phyloP scores from a whole-genome alignment of 2,797 vertebrate genomes.

The Hapalemur alaotrensis region DNA sequence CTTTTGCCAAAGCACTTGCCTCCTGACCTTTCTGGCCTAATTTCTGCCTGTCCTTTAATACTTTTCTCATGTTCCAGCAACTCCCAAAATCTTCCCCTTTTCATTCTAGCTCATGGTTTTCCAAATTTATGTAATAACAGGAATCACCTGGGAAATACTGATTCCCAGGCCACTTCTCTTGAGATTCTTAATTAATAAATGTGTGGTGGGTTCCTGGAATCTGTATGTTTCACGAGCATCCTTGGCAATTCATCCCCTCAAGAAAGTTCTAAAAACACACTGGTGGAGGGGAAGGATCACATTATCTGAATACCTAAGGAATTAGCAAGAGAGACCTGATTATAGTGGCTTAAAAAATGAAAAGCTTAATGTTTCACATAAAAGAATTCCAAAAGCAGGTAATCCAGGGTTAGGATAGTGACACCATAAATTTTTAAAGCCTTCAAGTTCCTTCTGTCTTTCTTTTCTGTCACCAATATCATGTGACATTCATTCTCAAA shows the following conservation, averaged over 20 bases:
- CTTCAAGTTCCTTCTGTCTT: neutral
- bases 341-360: neutral
- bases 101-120: neutral
- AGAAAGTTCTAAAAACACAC: neutral
- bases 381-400: neutral
- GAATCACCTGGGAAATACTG: neutral
- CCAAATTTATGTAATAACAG: neutral
- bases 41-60: neutral
- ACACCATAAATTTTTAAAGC: neutral
- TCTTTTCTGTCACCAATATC: neutral
- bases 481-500: neutral
- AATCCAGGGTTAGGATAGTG: neutral
- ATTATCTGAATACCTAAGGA: neutral
- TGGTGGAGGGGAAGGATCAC: neutral
- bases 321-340: neutral
- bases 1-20: neutral
- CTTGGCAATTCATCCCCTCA: neutral
- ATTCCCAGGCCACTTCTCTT: neutral
- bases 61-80: neutral
- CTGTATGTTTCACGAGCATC: neutral
- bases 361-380: neutral
- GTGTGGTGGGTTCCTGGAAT: neutral
- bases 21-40: neutral
- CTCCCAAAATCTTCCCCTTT: neutral
- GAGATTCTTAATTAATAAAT: neutral